Percentiles rank a stretch among this genome's conserved stretches.
Evolutionary conservation across 2,113 vertebrate genomes (phyloP).

Genomic region (Nibea albiflora): DNA sequence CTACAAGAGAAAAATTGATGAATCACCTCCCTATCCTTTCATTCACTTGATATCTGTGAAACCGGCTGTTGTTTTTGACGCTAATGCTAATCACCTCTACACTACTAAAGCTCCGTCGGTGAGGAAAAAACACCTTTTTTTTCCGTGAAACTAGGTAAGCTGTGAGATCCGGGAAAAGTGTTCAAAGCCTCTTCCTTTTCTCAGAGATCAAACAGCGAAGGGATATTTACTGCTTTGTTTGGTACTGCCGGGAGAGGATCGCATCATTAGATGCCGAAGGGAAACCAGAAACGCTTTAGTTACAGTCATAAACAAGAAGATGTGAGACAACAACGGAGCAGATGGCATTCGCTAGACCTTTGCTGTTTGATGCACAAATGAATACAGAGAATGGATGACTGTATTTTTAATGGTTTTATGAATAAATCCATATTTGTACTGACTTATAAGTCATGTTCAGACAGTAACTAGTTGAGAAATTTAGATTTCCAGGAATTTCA

Average conservation of each 20-base stretch:
- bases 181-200: conserved; percentile 80
- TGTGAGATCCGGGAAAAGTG: conserved; percentile 73
- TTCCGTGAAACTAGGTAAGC: conserved; percentile 52
- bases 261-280: conserved; percentile 30
- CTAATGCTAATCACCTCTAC: not conserved
- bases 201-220: conserved; percentile 75
- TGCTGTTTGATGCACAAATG: not conserved
- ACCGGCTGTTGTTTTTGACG: not conserved
- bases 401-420: not conserved
- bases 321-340: conserved; percentile 1
- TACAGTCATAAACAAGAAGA: conserved; percentile 27
- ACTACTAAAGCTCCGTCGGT: conserved; percentile 37
- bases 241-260: conserved; percentile 52
- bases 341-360: not conserved
- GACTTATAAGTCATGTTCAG: not conserved
- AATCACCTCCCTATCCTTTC: not conserved
- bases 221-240: conserved; percentile 82
- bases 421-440: not conserved
- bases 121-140: conserved; percentile 71
- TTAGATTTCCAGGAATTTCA: not conserved
- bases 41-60: not conserved
- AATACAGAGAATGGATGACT: not conserved
- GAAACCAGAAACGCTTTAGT: conserved; percentile 38
- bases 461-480: not conserved
- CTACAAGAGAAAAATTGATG: not conserved